Percentiles rank a stretch among this genome's conserved stretches.
phyloP scores from a whole-genome alignment of 2,113 vertebrate species.

The Mola mola region DNA sequence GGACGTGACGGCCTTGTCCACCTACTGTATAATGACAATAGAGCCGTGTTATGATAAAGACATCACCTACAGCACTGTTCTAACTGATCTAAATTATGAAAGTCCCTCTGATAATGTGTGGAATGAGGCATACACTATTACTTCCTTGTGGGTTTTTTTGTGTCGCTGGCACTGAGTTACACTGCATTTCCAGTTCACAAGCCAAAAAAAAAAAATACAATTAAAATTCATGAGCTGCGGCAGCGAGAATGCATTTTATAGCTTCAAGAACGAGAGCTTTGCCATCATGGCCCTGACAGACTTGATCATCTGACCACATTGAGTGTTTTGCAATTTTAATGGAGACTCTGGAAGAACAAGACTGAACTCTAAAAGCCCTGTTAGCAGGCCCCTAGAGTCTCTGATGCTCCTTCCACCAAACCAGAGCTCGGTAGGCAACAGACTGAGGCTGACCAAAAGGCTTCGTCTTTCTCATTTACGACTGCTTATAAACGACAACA shows the following conservation, averaged over 20 bases:
- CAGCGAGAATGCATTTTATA: conserved; percentile 31
- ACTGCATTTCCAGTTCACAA: conserved; percentile 35
- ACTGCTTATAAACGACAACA: no score
- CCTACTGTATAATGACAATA: neutral
- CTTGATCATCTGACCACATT: conserved; percentile 48
- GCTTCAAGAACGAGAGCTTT: conserved; percentile 26
- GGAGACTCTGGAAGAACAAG: conserved; percentile 31
- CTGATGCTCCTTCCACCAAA: neutral
- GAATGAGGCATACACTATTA: conserved; percentile 1
- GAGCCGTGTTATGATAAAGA: conserved; percentile 10
- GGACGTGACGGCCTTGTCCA: neutral
- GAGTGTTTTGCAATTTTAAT: conserved; percentile 70
- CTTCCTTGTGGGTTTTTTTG: conserved; percentile 1
- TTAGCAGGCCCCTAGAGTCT: conserved; percentile 19
- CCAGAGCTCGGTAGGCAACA: neutral
- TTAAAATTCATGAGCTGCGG: conserved; percentile 42
- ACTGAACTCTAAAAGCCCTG: conserved; percentile 31
- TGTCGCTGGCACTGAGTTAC: conserved; percentile 1
- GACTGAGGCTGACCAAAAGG: neutral
- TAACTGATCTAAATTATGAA: conserved; percentile 4
- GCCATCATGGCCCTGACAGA: conserved; percentile 26
- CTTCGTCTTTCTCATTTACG: neutral
- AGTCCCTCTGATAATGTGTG: conserved; percentile 5
- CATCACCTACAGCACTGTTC: neutral
- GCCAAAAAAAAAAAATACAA: conserved; percentile 35